phyloP scores from a whole-genome alignment of 1,140 invertebrate genomes.

The Pentalonia nigronervosa region DNA sequence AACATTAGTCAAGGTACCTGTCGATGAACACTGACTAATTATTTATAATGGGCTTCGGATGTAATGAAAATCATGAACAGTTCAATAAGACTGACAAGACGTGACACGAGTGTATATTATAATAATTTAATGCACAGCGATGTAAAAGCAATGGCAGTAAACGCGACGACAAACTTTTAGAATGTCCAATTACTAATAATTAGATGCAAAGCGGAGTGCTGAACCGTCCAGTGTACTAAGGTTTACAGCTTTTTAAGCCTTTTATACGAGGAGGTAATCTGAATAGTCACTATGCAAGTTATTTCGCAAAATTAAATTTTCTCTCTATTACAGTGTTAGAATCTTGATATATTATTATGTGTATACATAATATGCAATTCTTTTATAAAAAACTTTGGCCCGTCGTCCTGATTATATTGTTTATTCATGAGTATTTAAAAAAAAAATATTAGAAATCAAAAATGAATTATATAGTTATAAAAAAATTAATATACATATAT shows the following conservation, averaged over 20 bases:
- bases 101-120: background rate
- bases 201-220: background rate
- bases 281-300: background rate
- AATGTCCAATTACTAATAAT: constrained; percentile 13
- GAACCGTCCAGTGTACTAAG: background rate
- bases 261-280: background rate
- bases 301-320: background rate
- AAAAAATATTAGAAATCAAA: background rate
- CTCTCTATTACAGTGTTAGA: background rate
- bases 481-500: background rate
- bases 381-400: background rate
- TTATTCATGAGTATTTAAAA: too few relatives aligned
- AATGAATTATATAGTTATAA: background rate
- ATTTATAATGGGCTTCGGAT: constrained; percentile 14
- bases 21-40: constrained; percentile 9
- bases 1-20: constrained; percentile 45
- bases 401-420: background rate
- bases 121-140: background rate
- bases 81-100: background rate
- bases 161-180: background rate
- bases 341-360: background rate
- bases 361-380: too few relatives aligned
- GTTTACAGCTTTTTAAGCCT: background rate
- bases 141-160: background rate
- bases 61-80: background rate